Conservation (phyloP, 1,140 invertebrate genomes). For the Hyphantria cunea region DNA sequence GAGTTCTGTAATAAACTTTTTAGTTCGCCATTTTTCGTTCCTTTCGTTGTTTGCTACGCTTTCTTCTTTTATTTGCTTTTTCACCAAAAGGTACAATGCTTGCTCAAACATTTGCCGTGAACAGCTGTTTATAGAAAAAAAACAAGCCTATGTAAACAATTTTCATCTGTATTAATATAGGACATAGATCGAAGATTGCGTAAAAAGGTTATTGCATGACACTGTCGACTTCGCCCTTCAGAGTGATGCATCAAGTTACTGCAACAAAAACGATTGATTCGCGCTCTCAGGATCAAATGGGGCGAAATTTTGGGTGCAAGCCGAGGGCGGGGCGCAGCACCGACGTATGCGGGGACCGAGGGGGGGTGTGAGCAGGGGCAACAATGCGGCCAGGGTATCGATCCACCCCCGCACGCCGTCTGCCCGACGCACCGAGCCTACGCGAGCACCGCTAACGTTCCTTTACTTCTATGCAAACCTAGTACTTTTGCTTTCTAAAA, state of each 20-base stretch:
- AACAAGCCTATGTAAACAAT: conserved; percentile 6
- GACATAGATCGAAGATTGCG: conserved; percentile 12
- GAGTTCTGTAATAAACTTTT: conserved; percentile 27
- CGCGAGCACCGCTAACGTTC: conserved; percentile 44
- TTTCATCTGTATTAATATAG: conserved; percentile 8
- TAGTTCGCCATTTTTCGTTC: conserved; percentile 9
- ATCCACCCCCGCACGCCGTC: conserved; percentile 66
- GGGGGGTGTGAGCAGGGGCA: conserved; percentile 49
- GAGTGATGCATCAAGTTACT: conserved; percentile 48
- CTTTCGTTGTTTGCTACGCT: conserved; percentile 15
- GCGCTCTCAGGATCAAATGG: conserved; percentile 62
- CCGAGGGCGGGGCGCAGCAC: conserved; percentile 30
- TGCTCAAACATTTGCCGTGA: conserved; percentile 19
- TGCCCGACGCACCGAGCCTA: conserved; percentile 52
- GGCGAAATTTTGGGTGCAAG: conserved; percentile 63
- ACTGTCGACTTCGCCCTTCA: conserved; percentile 22
- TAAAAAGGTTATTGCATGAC: conserved; percentile 11
- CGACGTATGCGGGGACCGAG: conserved; percentile 34
- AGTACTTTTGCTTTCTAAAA: conserved; percentile 69
- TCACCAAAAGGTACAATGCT: conserved; percentile 8
- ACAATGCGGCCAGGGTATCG: conserved; percentile 76
- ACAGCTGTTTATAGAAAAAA: conserved; percentile 24
- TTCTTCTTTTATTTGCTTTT: conserved; percentile 26
- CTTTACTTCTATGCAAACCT: conserved; percentile 58
- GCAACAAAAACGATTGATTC: conserved; percentile 73